A percentile compares a stretch with the other conserved stretches of the same genome.
Evolutionary conservation across 1,140 invertebrate genomes (phyloP).

Genomic region (Rhopalosiphum padi): DNA sequence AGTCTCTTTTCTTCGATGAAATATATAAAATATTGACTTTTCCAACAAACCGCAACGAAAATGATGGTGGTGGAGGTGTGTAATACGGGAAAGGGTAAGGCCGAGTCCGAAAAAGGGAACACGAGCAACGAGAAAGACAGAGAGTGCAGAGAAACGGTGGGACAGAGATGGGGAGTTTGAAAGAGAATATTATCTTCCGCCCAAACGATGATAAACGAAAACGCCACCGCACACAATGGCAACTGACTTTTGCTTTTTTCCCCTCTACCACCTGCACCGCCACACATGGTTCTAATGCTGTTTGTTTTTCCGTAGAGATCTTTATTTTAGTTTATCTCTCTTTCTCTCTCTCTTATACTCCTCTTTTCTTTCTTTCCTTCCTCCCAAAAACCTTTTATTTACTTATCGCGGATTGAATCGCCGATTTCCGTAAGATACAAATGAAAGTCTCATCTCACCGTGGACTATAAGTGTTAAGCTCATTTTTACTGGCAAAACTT

Average conservation of each 20-base stretch:
- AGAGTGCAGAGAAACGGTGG: background rate
- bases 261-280: background rate
- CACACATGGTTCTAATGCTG: conserved; percentile 34
- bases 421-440: conserved; percentile 41
- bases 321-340: conserved; percentile 19
- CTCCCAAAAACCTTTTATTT: conserved; percentile 25
- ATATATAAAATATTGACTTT: conserved; percentile 46
- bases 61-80: background rate
- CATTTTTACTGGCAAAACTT: conserved; percentile 4
- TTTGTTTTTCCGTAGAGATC: conserved; percentile 25
- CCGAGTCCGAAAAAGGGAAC: background rate
- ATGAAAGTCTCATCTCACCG: background rate
- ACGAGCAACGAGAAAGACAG: background rate
- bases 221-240: background rate
- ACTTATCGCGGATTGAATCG: conserved; percentile 36
- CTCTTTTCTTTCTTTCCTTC: background rate
- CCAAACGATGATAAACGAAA: conserved; percentile 17
- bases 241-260: conserved; percentile 22
- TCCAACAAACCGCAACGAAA: conserved; percentile 1
- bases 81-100: background rate
- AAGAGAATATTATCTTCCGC: background rate
- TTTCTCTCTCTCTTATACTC: background rate
- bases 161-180: background rate
- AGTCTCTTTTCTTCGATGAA: conserved; percentile 9
- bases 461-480: conserved; percentile 18